Conservation (phyloP, 2,113 vertebrate genomes). For the Orientallactaga bullata region DNA sequence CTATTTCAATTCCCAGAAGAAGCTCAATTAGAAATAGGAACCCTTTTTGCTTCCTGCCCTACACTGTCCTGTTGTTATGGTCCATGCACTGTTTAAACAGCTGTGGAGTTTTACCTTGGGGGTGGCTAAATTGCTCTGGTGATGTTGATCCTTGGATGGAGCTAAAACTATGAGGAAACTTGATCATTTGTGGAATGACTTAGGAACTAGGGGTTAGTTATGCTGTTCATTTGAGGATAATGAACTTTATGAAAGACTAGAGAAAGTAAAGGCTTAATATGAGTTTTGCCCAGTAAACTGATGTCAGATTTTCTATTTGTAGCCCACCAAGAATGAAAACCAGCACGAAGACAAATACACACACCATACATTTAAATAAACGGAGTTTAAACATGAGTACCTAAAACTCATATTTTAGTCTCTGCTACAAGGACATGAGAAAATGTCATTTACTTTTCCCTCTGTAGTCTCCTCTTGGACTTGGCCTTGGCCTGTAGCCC, state of each 20-base stretch:
- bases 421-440: background rate
- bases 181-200: conserved; percentile 64
- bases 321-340: background rate
- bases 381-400: background rate
- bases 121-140: conserved; percentile 59
- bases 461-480: background rate
- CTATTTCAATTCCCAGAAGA: conserved; percentile 66
- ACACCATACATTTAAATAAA: background rate
- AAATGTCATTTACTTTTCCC: background rate
- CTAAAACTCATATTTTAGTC: background rate
- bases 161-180: conserved; percentile 66
- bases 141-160: conserved; percentile 50
- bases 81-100: conserved; percentile 77
- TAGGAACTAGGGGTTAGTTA: conserved; percentile 27
- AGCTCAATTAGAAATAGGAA: conserved; percentile 71
- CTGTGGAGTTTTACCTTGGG: conserved; percentile 67
- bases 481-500: background rate
- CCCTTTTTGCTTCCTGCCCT: conserved; percentile 59
- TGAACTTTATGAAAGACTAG: conserved; percentile 20
- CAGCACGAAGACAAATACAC: background rate
- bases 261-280: conserved; percentile 1
- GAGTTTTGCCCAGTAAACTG: background rate
- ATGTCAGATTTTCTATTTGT: background rate
- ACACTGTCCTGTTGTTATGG: background rate
- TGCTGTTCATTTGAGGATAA: conserved; percentile 14